These are phyloP conservation scores for Tarsius wallacei DNA, from an alignment of 2,797 vertebrate species.

Conservation along the genomic window DNA sequence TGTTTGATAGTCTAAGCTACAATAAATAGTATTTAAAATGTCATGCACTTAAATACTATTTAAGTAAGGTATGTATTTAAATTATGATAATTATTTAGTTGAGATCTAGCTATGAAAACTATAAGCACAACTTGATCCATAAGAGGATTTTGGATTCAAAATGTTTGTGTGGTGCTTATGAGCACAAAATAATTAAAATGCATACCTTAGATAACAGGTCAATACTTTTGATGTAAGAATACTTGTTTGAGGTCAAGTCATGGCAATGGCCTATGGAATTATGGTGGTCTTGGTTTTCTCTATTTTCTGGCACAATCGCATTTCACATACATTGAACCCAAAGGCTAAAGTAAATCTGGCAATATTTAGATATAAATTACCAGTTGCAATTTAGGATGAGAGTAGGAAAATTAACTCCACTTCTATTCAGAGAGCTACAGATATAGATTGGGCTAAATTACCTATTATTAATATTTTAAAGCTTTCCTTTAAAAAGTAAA, in stretches of 20 bases:
- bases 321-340: background rate
- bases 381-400: background rate
- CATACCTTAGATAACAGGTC: background rate
- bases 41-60: background rate
- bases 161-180: too few relatives aligned
- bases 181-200: background rate
- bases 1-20: background rate
- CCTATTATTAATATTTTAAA: background rate
- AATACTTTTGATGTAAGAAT: background rate
- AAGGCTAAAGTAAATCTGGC: background rate
- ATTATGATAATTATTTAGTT: background rate
- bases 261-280: background rate
- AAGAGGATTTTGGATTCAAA: background rate
- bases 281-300: background rate
- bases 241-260: background rate
- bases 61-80: background rate
- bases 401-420: background rate
- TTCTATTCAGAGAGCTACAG: background rate
- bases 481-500: background rate
- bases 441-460: background rate
- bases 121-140: background rate
- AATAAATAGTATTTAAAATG: background rate
- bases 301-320: background rate
- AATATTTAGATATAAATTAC: slow-evolving; percentile 11
- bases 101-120: background rate